A percentile compares a stretch with the other conserved stretches of the same genome.
These are phyloP conservation scores for Triplophysa dalaica DNA, from an alignment of 2,113 vertebrate species.

Conservation along the genomic window DNA sequence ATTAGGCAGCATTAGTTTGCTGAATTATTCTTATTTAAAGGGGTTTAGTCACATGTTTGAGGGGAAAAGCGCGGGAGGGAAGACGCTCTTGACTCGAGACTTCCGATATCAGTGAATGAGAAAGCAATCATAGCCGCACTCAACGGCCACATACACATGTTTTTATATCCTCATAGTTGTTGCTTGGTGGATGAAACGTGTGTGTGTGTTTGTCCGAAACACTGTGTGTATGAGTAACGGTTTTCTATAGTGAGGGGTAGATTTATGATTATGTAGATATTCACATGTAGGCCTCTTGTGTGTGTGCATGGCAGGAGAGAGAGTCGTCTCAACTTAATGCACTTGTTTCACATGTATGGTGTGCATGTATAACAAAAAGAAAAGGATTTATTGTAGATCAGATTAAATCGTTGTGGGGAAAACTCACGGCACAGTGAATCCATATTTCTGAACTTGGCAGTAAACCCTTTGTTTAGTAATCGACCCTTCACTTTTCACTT, in stretches of 20 bases:
- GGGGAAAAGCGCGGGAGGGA: not conserved
- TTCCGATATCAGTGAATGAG: not conserved
- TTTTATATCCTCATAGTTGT: not conserved
- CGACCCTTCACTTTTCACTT: not conserved
- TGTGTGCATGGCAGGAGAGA: too few species aligned
- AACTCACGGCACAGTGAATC: not conserved
- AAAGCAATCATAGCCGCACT: not conserved
- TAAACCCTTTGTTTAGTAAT: not conserved
- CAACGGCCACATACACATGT: not conserved
- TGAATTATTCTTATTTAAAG: slow-evolving; percentile 29
- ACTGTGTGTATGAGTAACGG: not conserved
- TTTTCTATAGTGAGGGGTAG: not conserved
- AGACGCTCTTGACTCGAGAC: slow-evolving; percentile 2
- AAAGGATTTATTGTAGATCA: not conserved
- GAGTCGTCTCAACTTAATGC: too few species aligned
- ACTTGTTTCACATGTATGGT: too few species aligned
- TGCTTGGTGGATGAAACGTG: not conserved
- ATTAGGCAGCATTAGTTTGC: slow-evolving; percentile 69
- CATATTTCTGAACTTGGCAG: too few species aligned
- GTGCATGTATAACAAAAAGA: not conserved
- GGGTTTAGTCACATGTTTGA: slow-evolving; percentile 19
- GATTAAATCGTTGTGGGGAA: not conserved
- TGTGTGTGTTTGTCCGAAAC: not conserved
- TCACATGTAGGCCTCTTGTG: too few species aligned
- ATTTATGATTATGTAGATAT: not conserved